Base-by-base conservation (phyloP, 2,888 invertebrate genomes). In the Sialis lutaria region DNA sequence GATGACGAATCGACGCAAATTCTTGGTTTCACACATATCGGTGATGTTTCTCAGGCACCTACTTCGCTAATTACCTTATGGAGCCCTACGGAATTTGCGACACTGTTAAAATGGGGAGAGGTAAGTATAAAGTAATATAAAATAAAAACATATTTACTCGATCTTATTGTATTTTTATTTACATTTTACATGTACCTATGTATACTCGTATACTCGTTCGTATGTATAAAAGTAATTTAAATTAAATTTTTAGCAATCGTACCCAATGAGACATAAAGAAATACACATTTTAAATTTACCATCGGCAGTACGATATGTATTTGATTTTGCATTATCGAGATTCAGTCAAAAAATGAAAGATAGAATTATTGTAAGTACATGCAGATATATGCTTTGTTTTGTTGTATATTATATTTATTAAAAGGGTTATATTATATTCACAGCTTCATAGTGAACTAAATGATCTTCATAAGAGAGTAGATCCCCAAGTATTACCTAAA, bases 181-280 rank as follows among this genome's bases (percentile, higher is more conserved):
- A 7, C 9, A 35, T n/a, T 6, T 35, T n/a, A 35, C 10, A 35
- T 4, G 4, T 35, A 35, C 10, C 9, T 35, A 35, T 35, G 10
- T 35, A 5, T 35, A 5, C 6, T n/a, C 6, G 10, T 4, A 35
- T 5, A 35, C 6, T n/a, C 10, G 4, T 4, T n/a, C 6, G 4
- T 35, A 3, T 35, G 10, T 35, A 35, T 35, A 35, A 34, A 34
- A 34, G 9, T 34, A 34, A 34, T 34, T 9, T 6, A 7, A 13
- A 6, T 22, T 47, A 50, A 44, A 53, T 48, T 63, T 71, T 47
- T 64, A 80, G 78, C 83, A 85, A 73, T 82, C 85, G 0, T 53
- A 82, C 50, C 87, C 88, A 6, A 75, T 86, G 72, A 71, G 86
- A 10, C 86, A 87, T 64, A 86, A 85, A 62, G 77, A 77, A 57